Conservation (phyloP, 2,888 invertebrate genomes). For the Dendrolimus houi region DNA sequence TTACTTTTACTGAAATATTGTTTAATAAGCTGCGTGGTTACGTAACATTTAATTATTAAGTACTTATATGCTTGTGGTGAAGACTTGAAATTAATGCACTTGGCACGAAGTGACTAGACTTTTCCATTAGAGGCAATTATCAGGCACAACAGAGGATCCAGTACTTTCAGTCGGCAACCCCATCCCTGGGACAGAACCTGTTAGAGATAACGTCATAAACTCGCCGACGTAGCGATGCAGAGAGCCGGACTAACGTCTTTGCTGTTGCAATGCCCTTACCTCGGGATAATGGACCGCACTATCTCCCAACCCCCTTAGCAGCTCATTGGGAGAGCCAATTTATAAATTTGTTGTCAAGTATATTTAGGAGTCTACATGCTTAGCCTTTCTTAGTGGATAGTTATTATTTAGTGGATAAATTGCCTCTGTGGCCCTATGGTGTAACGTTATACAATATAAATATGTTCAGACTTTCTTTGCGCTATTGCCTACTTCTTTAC, state of each 20-base stretch:
- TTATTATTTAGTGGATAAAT: too few relatives aligned
- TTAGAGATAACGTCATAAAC: slow-evolving; percentile 75
- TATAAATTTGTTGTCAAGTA: background rate
- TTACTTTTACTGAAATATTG: too few relatives aligned
- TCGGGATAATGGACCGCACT: slow-evolving; percentile 63
- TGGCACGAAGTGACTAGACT: slow-evolving; percentile 68
- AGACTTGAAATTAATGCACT: slow-evolving; percentile 74
- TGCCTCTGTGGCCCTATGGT: background rate
- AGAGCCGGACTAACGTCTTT: slow-evolving; percentile 71
- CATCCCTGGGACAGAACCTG: slow-evolving; percentile 58
- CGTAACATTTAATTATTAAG: too few relatives aligned
- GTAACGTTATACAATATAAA: background rate
- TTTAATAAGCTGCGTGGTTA: too few relatives aligned
- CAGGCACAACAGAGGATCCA: slow-evolving; percentile 65
- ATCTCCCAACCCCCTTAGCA: slow-evolving; percentile 12
- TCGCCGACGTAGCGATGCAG: slow-evolving; percentile 47
- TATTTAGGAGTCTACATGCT: too few relatives aligned
- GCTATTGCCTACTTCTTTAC: too few relatives aligned
- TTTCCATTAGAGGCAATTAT: slow-evolving; percentile 75
- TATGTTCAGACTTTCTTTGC: too few relatives aligned
- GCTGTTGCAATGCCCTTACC: slow-evolving; percentile 61
- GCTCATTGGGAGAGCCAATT: slow-evolving; percentile 1
- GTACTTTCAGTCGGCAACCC: slow-evolving; percentile 51
- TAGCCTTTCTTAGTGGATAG: too few relatives aligned
- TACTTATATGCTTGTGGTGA: slow-evolving; percentile 19